phyloP scores from a whole-genome alignment of 1,140 invertebrate genomes.

The Scaptomyza montana region DNA sequence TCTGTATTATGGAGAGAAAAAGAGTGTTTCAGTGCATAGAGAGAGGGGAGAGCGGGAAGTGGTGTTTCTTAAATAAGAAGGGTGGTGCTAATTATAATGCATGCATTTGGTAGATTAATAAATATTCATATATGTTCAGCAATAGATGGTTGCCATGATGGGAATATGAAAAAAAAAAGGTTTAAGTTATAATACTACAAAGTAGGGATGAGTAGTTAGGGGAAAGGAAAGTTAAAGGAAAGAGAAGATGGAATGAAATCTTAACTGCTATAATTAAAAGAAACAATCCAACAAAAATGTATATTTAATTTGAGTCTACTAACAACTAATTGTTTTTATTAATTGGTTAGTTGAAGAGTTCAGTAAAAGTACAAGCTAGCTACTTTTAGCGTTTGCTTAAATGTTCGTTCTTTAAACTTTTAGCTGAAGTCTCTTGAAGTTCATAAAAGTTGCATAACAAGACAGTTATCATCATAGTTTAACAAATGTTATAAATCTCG shows the following conservation, averaged over 20 bases:
- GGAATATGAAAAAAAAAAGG: slow-evolving; percentile 4
- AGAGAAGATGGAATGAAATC: too few species aligned
- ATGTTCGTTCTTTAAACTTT: not conserved
- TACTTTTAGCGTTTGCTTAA: too few species aligned
- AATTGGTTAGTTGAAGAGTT: too few species aligned
- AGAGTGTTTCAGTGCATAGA: too few species aligned
- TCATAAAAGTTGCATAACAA: not conserved
- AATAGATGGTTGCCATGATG: not conserved
- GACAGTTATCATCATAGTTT: too few species aligned
- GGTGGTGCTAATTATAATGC: slow-evolving; percentile 78
- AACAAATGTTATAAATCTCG: slow-evolving; percentile 29
- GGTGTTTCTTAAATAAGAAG: slow-evolving; percentile 19
- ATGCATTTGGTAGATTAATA: slow-evolving; percentile 69
- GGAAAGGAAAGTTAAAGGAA: too few species aligned
- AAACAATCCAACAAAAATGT: too few species aligned
- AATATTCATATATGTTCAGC: slow-evolving; percentile 18
- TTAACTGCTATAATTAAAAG: too few species aligned
- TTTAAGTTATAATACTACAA: not conserved
- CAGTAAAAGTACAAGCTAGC: too few species aligned
- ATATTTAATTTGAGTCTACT: too few species aligned
- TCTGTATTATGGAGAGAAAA: not conserved
- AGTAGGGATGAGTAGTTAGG: not conserved
- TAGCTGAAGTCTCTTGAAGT: too few species aligned
- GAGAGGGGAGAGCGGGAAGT: slow-evolving; percentile 4
- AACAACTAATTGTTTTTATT: too few species aligned